phyloP scores from a whole-genome alignment of 2,797 vertebrate species.

The Peromyscus nudipes region DNA sequence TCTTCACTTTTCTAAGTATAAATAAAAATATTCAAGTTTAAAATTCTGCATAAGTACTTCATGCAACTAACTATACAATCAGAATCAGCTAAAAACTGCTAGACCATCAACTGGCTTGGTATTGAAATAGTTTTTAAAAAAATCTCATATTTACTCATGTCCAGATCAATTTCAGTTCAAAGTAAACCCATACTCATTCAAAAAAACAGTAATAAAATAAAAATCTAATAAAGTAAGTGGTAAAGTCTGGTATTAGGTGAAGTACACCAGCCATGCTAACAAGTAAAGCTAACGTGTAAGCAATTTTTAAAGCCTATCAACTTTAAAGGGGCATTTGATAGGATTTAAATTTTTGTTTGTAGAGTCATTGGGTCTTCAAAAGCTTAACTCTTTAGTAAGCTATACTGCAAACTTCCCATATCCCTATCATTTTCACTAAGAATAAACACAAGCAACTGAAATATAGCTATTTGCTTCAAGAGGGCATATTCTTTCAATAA shows the following conservation, averaged over 20 bases:
- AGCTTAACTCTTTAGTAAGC: conserved; percentile 60
- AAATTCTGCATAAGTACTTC: conserved; percentile 55
- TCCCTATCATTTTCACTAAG: conserved; percentile 27
- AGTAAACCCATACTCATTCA: conserved; percentile 64
- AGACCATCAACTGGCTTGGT: conserved; percentile 41
- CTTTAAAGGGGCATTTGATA: conserved; percentile 62
- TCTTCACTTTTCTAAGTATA: conserved; percentile 96
- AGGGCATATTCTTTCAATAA: conserved; percentile 10
- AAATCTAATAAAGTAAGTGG: conserved; percentile 60
- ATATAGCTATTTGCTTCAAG: conserved; percentile 37
- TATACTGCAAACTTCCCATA: conserved; percentile 54
- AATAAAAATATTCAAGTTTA: conserved; percentile 79
- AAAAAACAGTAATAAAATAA: conserved; percentile 40
- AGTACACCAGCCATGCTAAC: conserved; percentile 40
- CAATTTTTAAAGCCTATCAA: conserved; percentile 72
- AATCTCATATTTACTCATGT: conserved; percentile 57
- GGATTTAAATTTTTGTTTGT: conserved; percentile 71
- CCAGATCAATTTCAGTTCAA: conserved; percentile 58
- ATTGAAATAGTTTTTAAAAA: conserved; percentile 64
- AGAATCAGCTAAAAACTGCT: conserved; percentile 50
- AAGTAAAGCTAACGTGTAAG: conserved; percentile 51
- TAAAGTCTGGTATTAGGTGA: conserved; percentile 58
- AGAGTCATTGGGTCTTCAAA: conserved; percentile 65
- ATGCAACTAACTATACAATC: conserved; percentile 13
- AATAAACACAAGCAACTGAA: conserved; percentile 64